Base-by-base conservation (phyloP, 2,113 vertebrate species). In the Campylomormyrus tamandua region DNA sequence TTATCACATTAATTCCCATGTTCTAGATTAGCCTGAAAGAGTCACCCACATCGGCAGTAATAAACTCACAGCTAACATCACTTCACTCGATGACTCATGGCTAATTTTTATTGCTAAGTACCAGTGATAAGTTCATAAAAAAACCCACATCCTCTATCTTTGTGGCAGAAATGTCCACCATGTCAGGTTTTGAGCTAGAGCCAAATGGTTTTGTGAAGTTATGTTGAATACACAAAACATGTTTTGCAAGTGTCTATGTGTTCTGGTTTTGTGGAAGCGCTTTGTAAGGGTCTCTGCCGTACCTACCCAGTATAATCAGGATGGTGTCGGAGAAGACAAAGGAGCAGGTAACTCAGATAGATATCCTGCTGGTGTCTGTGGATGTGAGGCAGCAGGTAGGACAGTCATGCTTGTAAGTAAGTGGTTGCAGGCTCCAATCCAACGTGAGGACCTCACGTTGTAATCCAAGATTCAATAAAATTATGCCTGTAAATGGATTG, bases 51-150 rank as follows among this genome's bases (percentile, higher is more conserved):
- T 66, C 19, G 3, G 35, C 31, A 35, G 85, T 87, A 87, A 87
- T 87, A 87, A 87, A 87, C 85, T 87, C 19, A 48, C 45, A 87
- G 50, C 85, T 87, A 53, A 27, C 50, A 87, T 56, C 87, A 88
- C 27, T 88, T 88, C 35, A 88, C 87, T n/a, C 19, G 10, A 88
- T 88, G 87, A 88, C 87, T 88, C 56, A 62, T n/a, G 52, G 7
- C 35, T 62, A 62, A 66, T 88, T 88, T 45, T 88, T 45, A 62
- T 42, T 62, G 56, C 53, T 66, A n/a, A 88, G 19, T 62, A 88
- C 53, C 56, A n/a, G 52, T n/a, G 87, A 88, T 39, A 88, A 88
- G 53, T 62, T 62, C 21, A 66, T 46, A 31, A 53, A 35, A 52
- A 87, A 87, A 62, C 8, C 21, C 21, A 53, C 49, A 62, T 62